Conservation (phyloP, 53 echinoderm and acorn worm genomes). For the Astropecten irregularis region DNA sequence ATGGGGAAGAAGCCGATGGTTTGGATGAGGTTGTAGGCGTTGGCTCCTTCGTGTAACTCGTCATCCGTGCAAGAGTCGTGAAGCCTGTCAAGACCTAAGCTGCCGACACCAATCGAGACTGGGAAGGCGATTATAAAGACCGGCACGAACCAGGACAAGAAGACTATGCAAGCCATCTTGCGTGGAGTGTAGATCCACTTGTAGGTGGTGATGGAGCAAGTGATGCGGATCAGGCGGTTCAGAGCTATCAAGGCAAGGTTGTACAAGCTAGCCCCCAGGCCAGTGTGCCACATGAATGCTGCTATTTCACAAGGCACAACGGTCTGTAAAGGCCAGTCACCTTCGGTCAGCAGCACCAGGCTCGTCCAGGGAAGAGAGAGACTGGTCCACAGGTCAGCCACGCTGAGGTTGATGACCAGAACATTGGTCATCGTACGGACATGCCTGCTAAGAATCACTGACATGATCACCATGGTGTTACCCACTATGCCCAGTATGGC, state of each 20-base stretch:
- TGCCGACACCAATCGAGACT: constrained; percentile 3
- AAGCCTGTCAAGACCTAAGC: constrained; percentile 21
- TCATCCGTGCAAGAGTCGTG: constrained; percentile 18
- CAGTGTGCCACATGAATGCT: constrained; percentile 36
- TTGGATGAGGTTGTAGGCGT: constrained; percentile 8
- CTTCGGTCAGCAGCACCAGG: constrained; percentile 14
- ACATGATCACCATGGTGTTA: constrained; percentile 53
- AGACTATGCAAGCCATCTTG: constrained; percentile 12
- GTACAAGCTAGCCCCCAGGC: constrained; percentile 42
- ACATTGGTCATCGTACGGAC: constrained; percentile 57
- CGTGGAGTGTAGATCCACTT: constrained; percentile 18
- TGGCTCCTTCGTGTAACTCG: background rate
- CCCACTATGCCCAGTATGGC: constrained; percentile 39
- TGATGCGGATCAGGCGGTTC: constrained; percentile 51
- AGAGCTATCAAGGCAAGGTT: constrained; percentile 45
- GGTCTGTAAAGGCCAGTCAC: constrained; percentile 18
- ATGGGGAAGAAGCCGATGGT: constrained; percentile 32
- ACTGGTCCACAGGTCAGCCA: constrained; percentile 47
- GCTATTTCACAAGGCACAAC: constrained; percentile 35
- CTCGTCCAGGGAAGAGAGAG: constrained; percentile 29
- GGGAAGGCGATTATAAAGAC: constrained; percentile 21
- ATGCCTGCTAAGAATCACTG: constrained; percentile 23
- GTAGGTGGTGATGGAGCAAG: constrained; percentile 5
- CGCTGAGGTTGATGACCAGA: constrained; percentile 50
- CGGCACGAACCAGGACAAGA: constrained; percentile 34